A percentile compares a stretch with the other conserved stretches of the same genome.
Conservation (phyloP, 2,888 invertebrate species). For the Petrolisthes manimaculis region DNA sequence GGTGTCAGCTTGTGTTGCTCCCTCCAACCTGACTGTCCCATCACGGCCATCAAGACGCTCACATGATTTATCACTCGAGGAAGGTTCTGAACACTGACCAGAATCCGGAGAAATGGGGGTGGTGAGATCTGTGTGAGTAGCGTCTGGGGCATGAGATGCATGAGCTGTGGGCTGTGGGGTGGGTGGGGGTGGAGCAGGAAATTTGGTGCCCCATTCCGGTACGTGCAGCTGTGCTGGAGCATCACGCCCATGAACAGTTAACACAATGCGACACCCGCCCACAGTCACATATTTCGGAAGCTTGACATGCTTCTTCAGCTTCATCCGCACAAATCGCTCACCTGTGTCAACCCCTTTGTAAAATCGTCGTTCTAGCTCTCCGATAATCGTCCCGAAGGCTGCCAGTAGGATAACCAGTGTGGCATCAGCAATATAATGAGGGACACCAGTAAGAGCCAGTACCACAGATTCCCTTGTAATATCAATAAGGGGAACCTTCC, state of each 20-base stretch:
- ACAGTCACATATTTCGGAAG: conserved; percentile 68
- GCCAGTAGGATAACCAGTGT: conserved; percentile 68
- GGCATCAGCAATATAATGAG: conserved; percentile 69
- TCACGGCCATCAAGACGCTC: conserved; percentile 47
- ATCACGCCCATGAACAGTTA: conserved; percentile 67
- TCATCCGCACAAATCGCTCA: conserved; percentile 69
- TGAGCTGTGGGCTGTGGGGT: conserved; percentile 45
- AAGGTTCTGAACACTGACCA: conserved; percentile 57
- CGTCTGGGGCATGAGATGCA: conserved; percentile 29
- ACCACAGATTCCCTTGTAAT: conserved; percentile 68
- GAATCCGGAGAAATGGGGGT: conserved; percentile 56
- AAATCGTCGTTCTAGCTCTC: conserved; percentile 69
- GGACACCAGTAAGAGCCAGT: conserved; percentile 69
- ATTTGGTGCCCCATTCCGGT: conserved; percentile 53
- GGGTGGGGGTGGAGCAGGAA: conserved; percentile 14
- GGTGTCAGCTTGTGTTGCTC: conserved; percentile 16
- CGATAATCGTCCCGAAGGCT: conserved; percentile 69
- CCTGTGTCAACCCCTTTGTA: conserved; percentile 71
- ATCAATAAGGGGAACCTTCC: conserved; percentile 68
- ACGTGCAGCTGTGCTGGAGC: conserved; percentile 50
- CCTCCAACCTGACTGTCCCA: background rate
- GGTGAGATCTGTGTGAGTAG: conserved; percentile 43
- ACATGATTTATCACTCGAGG: conserved; percentile 58
- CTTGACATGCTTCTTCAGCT: conserved; percentile 66
- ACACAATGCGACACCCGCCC: conserved; percentile 68